phyloP scores from a whole-genome alignment of 1,140 invertebrate genomes.

The Apis dorsata region DNA sequence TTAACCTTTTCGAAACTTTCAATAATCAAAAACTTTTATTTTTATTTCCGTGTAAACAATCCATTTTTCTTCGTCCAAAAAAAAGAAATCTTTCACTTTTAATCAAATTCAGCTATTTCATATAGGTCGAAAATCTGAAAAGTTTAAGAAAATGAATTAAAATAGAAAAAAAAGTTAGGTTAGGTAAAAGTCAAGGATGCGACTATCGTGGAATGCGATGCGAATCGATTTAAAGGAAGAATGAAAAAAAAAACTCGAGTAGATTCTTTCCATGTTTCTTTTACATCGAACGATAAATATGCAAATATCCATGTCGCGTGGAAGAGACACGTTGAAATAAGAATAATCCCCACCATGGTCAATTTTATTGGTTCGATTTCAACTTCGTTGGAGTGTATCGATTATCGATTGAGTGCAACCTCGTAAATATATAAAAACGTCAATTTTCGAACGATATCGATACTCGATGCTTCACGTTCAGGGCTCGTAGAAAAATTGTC shows the following conservation, averaged over 20 bases:
- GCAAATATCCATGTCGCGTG: conserved; percentile 9
- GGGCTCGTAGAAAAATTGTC: background rate
- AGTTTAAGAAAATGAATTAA: background rate
- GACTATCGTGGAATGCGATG: conserved; percentile 20
- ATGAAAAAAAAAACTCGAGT: conserved; percentile 27
- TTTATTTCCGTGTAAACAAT: no score
- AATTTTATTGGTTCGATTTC: conserved; percentile 17
- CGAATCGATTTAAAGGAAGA: conserved; percentile 31
- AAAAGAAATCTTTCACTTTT: background rate
- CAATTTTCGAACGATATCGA: background rate
- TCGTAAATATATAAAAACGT: conserved; percentile 3
- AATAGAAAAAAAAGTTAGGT: background rate
- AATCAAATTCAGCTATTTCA: background rate
- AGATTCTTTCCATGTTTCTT: conserved; percentile 27
- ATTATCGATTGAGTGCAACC: background rate
- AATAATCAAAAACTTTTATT: no score
- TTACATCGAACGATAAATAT: conserved; percentile 51
- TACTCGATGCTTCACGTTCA: background rate
- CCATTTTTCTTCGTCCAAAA: no score
- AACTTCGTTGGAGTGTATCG: background rate
- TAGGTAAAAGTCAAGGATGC: background rate
- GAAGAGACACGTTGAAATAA: conserved; percentile 11
- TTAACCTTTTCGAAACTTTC: no score
- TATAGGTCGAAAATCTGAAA: background rate
- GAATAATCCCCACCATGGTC: background rate